Evolutionary conservation across 1,140 invertebrate species (phyloP).

Genomic region (Drosophila kurseongensis): DNA sequence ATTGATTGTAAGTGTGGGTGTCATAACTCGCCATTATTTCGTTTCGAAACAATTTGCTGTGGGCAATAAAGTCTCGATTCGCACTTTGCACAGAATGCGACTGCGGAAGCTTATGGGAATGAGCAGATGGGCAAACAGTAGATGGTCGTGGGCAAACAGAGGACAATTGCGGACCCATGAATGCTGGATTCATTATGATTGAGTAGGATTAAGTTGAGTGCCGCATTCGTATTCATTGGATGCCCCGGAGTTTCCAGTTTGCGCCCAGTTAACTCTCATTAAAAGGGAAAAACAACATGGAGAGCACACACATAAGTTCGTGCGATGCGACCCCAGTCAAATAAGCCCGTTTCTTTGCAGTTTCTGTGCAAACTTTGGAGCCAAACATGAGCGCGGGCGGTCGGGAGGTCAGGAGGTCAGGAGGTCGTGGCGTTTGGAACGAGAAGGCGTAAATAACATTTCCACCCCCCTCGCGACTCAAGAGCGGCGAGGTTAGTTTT

Average conservation of each 20-base stretch:
- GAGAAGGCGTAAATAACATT: neutral
- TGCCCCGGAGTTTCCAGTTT: conserved; percentile 1
- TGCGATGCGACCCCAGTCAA: conserved; percentile 4
- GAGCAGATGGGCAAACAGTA: too few relatives aligned
- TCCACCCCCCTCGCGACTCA: neutral
- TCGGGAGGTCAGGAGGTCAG: neutral
- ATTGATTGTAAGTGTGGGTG: neutral
- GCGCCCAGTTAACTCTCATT: conserved; percentile 46
- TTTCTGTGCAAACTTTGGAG: conserved; percentile 7
- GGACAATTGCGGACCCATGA: neutral
- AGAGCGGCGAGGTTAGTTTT: conserved; percentile 5
- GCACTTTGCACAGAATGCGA: neutral
- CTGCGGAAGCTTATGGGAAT: too few relatives aligned
- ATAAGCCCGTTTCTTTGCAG: neutral
- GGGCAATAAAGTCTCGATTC: neutral
- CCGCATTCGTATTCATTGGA: conserved; percentile 6
- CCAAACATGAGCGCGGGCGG: neutral
- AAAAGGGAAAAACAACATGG: conserved; percentile 6
- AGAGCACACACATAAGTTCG: conserved; percentile 2
- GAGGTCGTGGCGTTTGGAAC: neutral
- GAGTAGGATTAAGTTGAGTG: neutral
- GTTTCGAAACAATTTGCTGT: neutral
- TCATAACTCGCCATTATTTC: conserved; percentile 6
- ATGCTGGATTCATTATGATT: neutral
- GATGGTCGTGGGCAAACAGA: neutral